Evolutionary conservation across 1,140 invertebrate species (phyloP).

Genomic region (Rhopalosiphum maidis): DNA sequence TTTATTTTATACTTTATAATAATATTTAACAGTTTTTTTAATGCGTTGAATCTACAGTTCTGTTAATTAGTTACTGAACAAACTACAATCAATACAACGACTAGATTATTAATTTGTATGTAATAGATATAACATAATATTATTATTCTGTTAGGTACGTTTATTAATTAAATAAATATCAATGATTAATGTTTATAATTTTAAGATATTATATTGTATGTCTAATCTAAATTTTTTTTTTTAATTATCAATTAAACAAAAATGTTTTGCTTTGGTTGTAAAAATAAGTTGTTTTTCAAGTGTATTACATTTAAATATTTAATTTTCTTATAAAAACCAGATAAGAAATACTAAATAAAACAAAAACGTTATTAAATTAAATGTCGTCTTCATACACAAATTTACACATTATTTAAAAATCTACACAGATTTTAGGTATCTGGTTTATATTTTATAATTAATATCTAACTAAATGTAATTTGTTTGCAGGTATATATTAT

Average conservation of each 20-base stretch:
- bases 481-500: not conserved
- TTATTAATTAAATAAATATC: not conserved
- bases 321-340: not conserved
- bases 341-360: not conserved
- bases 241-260: not conserved
- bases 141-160: no score
- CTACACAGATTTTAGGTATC: no score
- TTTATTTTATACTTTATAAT: no score
- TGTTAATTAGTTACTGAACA: not conserved
- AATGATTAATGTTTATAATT: not conserved
- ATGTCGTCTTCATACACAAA: not conserved
- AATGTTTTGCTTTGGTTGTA: not conserved
- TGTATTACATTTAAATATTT: not conserved
- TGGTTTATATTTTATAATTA: no score
- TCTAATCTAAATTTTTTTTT: not conserved
- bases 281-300: not conserved
- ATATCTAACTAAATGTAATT: not conserved
- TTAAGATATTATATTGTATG: not conserved
- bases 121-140: not conserved
- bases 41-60: no score
- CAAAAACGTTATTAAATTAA: not conserved
- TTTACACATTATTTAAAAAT: not conserved
- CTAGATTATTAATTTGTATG: not conserved
- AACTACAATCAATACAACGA: not conserved
- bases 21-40: no score